phyloP scores from a whole-genome alignment of 2,113 vertebrate genomes.

The Rhea pennata region DNA sequence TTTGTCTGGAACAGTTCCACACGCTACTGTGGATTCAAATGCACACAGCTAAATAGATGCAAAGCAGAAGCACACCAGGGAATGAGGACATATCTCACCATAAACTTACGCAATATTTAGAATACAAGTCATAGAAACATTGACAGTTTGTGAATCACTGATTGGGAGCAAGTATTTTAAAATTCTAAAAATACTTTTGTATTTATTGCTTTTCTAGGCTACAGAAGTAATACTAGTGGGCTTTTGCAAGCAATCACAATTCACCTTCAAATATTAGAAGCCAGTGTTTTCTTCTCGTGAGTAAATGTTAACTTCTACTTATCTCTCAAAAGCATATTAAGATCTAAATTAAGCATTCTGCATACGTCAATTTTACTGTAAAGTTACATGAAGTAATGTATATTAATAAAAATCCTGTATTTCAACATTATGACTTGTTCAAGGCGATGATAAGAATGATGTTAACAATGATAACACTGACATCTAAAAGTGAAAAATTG shows the following conservation, averaged over 20 bases:
- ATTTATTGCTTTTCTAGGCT: background rate
- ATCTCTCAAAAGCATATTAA: background rate
- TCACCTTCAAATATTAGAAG: background rate
- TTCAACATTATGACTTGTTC: background rate
- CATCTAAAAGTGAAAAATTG: background rate
- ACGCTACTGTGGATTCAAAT: background rate
- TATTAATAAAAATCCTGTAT: background rate
- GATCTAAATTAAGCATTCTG: background rate
- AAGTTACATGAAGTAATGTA: background rate
- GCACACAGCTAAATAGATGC: background rate
- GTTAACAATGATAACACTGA: background rate
- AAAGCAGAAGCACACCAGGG: background rate
- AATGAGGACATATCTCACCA: fast-evolving
- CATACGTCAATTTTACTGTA: background rate
- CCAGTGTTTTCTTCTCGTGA: background rate
- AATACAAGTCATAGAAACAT: background rate
- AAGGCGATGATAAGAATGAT: background rate
- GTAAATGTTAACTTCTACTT: background rate
- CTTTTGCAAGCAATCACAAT: background rate
- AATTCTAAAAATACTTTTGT: background rate
- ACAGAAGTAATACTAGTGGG: background rate
- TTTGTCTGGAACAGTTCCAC: conserved; percentile 16
- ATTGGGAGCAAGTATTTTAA: background rate
- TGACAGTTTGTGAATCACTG: background rate
- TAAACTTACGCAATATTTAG: background rate